Base-by-base conservation (phyloP, 2,888 invertebrate genomes). In the Minunthozetes semirufus region DNA sequence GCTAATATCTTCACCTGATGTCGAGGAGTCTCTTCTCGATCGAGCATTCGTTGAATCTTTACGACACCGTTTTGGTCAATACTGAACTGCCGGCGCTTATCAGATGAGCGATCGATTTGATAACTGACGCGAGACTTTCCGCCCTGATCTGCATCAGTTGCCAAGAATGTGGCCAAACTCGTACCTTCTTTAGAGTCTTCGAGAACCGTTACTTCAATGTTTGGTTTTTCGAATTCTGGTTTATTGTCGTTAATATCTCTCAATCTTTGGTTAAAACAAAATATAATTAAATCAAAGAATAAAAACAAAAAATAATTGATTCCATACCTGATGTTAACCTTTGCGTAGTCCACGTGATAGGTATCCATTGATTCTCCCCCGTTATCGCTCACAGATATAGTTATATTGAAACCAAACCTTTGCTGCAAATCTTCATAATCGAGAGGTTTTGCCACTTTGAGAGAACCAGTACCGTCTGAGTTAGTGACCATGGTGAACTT, bases 401-500 rank as follows among this genome's bases (percentile, higher is more conserved):
- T 89, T 85, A 96, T 93, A 79, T 93, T 88, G 86, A 95, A 96
- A 76, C 95, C 96, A 84, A 93, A 93, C 84, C 94, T 92, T 85
- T 96, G 96, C 81, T 93, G 86, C 81, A 91, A 89, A 84, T 96
- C 94, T 85, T 96, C 96, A 84, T 92, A 96, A 85, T 96, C 96
- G 80, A 96, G 86, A 29, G 94, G 94, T 84, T 80, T 94, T 59
- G 94, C 94, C 80, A 95, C 94, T 86, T 94, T 95, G 80, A 95
- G 85, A 0, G 94, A 94, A 19, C 95, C 94, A 0, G 95, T 94
- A 68, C 94, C 94, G 82, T 95, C 95, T 83, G 93, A 94, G 84
- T 95, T 94, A 77, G 94, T 87, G 75, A 94, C 94, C 94, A 95
- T 95, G 42, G 94, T 94, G 84, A 95, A 95, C 83, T 94, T 94